Evolutionary conservation across 1,140 invertebrate genomes (phyloP).

Genomic region (Leptopilina clavipes): DNA sequence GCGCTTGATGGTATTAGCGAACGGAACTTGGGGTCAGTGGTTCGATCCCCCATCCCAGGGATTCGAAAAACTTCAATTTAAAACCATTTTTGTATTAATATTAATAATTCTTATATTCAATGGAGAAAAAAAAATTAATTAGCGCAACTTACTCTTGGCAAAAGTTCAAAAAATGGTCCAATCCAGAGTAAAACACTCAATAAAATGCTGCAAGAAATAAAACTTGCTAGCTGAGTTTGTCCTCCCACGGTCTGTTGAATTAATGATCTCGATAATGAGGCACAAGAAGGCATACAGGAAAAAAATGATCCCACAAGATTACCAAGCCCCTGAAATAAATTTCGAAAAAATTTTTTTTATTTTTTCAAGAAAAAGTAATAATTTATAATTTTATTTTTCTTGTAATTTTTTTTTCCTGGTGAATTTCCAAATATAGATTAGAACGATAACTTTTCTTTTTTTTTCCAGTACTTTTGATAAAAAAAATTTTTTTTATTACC

Average conservation of each 20-base stretch:
- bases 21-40: too few species aligned
- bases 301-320: constrained; percentile 91
- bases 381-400: neutral
- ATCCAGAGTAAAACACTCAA: constrained; percentile 87
- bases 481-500: constrained; percentile 68
- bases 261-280: constrained; percentile 87
- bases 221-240: constrained; percentile 84
- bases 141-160: constrained; percentile 81
- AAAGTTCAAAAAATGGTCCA: constrained; percentile 87
- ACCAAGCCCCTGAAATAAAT: constrained; percentile 79
- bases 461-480: neutral
- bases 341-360: neutral
- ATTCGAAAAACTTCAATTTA: too few species aligned
- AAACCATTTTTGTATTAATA: too few species aligned
- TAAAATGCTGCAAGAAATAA: constrained; percentile 82
- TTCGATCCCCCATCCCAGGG: too few species aligned
- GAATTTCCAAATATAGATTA: neutral
- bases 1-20: too few species aligned
- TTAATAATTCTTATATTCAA: too few species aligned
- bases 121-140: neutral
- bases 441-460: too few species aligned
- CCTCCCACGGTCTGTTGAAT: constrained; percentile 90
- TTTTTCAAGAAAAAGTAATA: neutral
- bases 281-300: constrained; percentile 88
- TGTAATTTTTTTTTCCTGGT: constrained; percentile 8